Conservation (phyloP, 2,113 vertebrate genomes). For the Noctilio leporinus region DNA sequence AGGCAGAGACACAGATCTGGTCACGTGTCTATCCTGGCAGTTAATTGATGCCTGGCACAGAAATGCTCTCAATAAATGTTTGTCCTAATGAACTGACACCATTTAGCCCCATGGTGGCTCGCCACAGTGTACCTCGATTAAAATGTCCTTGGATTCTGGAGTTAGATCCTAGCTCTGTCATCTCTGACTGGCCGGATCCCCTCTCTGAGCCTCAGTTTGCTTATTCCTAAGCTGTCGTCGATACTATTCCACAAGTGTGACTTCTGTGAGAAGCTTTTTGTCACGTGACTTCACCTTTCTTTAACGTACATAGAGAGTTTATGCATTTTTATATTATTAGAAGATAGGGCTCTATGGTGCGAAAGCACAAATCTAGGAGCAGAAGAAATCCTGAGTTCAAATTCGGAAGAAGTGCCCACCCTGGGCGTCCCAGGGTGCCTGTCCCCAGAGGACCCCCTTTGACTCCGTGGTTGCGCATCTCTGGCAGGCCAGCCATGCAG, state of each 20-base stretch:
- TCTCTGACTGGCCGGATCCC: background rate
- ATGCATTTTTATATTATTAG: background rate
- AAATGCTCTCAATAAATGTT: slow-evolving; percentile 30
- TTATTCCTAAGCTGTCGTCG: background rate
- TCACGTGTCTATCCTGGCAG: slow-evolving; percentile 4
- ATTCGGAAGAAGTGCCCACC: background rate
- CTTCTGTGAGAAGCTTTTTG: background rate
- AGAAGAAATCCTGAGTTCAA: background rate
- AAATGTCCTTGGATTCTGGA: background rate
- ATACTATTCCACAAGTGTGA: background rate
- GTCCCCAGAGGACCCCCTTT: background rate
- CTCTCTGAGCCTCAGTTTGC: background rate
- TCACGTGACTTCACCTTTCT: background rate
- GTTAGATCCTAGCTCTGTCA: background rate
- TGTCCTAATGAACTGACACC: background rate
- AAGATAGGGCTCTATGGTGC: background rate
- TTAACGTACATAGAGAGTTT: background rate
- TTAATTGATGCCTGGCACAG: slow-evolving; percentile 6
- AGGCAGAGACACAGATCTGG: background rate
- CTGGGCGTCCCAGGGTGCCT: rapidly evolving
- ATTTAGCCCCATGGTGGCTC: background rate
- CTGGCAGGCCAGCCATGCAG: background rate
- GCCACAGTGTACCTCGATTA: background rate
- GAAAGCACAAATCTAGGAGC: background rate
- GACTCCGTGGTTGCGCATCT: background rate